Percentiles rank a stretch among this genome's conserved stretches.
Evolutionary conservation across 2,113 vertebrate species (phyloP).

Genomic region (Pluvialis apricaria): DNA sequence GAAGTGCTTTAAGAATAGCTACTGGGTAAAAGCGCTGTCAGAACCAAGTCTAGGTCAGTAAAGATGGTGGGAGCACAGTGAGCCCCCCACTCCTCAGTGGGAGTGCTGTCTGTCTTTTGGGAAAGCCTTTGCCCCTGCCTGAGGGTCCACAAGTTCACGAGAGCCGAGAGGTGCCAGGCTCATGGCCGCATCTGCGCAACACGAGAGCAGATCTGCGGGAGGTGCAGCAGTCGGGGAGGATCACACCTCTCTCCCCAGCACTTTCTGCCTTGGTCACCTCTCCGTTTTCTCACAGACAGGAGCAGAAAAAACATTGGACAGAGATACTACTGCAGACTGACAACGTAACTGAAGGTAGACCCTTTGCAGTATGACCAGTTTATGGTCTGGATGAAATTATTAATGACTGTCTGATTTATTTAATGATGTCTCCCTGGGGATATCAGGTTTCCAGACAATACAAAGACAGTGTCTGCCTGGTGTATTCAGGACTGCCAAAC

Average conservation of each 20-base stretch:
- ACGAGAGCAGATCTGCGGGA: not conserved
- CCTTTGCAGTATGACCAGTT: not conserved
- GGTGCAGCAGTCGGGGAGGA: not conserved
- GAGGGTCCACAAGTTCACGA: accelerated
- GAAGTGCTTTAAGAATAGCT: not conserved
- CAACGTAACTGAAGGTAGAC: not conserved
- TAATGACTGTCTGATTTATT: not conserved
- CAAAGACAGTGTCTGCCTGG: not conserved
- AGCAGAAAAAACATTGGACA: not conserved
- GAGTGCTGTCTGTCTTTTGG: not conserved
- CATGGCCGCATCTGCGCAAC: not conserved
- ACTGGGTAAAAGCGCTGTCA: not conserved
- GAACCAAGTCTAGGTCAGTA: not conserved
- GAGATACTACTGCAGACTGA: not conserved
- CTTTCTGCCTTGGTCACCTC: not conserved
- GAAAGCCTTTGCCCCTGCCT: not conserved
- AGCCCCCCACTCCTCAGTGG: not conserved
- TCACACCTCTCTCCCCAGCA: not conserved
- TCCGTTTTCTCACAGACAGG: not conserved
- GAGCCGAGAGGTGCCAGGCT: not conserved
- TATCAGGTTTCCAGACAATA: not conserved
- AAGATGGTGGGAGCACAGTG: not conserved
- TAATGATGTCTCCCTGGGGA: not conserved
- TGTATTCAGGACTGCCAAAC: not conserved
- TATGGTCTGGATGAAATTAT: not conserved